A percentile compares a stretch with the other conserved stretches of the same genome.
Conservation (phyloP, 1,140 invertebrate species). For the Drosophila azteca region DNA sequence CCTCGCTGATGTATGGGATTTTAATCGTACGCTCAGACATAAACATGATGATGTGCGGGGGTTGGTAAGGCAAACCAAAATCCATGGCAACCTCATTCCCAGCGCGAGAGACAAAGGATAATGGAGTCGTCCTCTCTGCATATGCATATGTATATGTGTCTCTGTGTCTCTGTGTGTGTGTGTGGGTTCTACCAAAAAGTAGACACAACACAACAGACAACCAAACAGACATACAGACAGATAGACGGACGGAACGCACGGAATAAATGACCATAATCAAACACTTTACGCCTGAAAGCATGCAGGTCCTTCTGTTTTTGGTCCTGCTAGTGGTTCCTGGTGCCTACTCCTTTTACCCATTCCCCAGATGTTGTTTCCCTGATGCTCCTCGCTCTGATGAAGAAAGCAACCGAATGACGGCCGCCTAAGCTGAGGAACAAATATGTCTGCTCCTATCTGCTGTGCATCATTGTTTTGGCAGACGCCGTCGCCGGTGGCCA, state of each 20-base stretch:
- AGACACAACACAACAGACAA: slow-evolving; percentile 50
- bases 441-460: slow-evolving; percentile 36
- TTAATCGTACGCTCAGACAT: slow-evolving; percentile 75
- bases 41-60: slow-evolving; percentile 50
- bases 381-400: slow-evolving; percentile 18
- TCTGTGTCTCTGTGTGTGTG: slow-evolving; percentile 11
- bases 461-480: slow-evolving; percentile 49
- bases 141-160: neutral
- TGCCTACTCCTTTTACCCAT: slow-evolving; percentile 11
- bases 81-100: slow-evolving; percentile 59
- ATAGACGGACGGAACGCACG: slow-evolving; percentile 34
- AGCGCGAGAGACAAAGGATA: slow-evolving; percentile 49
- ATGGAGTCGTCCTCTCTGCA: slow-evolving; percentile 33
- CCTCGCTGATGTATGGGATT: slow-evolving; percentile 71
- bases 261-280: slow-evolving; percentile 82
- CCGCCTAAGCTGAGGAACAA: slow-evolving; percentile 34
- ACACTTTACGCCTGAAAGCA: slow-evolving; percentile 78
- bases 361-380: neutral
- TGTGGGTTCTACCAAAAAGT: slow-evolving; percentile 35
- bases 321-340: slow-evolving; percentile 1
- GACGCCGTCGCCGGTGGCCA: slow-evolving; percentile 63
- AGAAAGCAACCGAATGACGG: slow-evolving; percentile 38
- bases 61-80: slow-evolving; percentile 51
- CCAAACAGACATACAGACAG: slow-evolving; percentile 14
- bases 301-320: slow-evolving; percentile 13